phyloP scores from a whole-genome alignment of 2,888 invertebrate genomes.

The Chrysomela aeneicollis region DNA sequence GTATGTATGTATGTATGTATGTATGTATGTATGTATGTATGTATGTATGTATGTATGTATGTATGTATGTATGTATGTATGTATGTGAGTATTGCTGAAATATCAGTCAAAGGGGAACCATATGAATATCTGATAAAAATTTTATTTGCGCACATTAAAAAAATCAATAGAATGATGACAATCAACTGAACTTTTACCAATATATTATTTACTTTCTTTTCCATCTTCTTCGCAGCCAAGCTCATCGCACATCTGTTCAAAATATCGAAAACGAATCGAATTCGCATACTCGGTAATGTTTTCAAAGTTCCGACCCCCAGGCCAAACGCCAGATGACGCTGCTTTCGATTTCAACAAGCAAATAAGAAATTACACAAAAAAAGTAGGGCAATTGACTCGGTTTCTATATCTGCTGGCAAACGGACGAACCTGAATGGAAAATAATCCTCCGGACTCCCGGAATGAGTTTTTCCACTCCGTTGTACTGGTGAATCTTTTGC shows the following conservation, averaged over 20 bases:
- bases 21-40: too few relatives aligned
- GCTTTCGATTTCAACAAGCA: conserved; percentile 35
- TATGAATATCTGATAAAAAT: too few relatives aligned
- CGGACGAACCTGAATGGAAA: neutral
- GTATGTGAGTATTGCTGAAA: too few relatives aligned
- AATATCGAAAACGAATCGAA: neutral
- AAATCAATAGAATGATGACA: neutral
- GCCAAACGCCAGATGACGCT: conserved; percentile 36
- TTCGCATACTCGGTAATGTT: neutral
- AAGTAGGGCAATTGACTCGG: conserved; percentile 23
- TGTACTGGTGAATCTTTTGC: too few relatives aligned
- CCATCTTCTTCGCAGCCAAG: neutral
- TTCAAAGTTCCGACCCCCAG: conserved; percentile 18
- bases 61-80: too few relatives aligned
- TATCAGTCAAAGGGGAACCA: too few relatives aligned
- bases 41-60: too few relatives aligned
- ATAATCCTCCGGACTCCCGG: neutral
- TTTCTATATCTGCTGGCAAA: conserved; percentile 9
- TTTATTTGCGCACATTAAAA: neutral
- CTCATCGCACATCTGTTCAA: conserved; percentile 15
- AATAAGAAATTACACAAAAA: conserved; percentile 14
- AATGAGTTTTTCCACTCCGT: too few relatives aligned
- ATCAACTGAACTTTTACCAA: neutral
- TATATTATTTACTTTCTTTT: conserved; percentile 17
- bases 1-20: too few relatives aligned